Conservation (phyloP, 1,140 invertebrate species). For the Oreohelix idahoensis region DNA sequence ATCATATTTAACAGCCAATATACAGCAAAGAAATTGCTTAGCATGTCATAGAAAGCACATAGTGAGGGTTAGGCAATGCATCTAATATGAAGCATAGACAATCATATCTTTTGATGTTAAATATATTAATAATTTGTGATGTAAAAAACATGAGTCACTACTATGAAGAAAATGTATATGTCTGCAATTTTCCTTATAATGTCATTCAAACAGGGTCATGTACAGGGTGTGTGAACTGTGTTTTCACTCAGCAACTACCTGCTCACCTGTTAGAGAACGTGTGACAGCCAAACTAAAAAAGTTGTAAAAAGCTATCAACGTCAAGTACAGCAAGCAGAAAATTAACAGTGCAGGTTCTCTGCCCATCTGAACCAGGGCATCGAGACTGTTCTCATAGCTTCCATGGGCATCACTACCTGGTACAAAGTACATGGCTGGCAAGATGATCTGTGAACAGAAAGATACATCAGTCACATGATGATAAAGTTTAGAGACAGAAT, state of each 20-base stretch:
- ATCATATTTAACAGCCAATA: too few species aligned
- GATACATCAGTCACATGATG: neutral
- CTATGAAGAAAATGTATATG: too few species aligned
- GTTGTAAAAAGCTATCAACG: conserved; percentile 70
- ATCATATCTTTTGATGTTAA: too few species aligned
- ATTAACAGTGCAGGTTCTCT: conserved; percentile 58
- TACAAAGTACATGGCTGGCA: conserved; percentile 70
- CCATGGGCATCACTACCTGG: conserved; percentile 61
- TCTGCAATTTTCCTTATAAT: too few species aligned
- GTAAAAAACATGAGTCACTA: too few species aligned
- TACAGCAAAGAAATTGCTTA: too few species aligned
- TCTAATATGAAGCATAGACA: too few species aligned
- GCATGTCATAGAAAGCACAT: too few species aligned
- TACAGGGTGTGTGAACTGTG: too few species aligned
- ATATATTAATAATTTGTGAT: too few species aligned
- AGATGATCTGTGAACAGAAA: conserved; percentile 52
- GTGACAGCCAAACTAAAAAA: conserved; percentile 70
- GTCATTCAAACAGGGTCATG: too few species aligned
- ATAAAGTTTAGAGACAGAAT: neutral
- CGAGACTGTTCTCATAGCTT: conserved; percentile 69
- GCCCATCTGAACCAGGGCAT: conserved; percentile 67
- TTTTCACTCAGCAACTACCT: neutral
- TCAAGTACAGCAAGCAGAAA: conserved; percentile 65
- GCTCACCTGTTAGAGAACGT: conserved; percentile 66
- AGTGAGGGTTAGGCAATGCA: too few species aligned